These are phyloP conservation scores for Hydractinia echinata DNA, from an alignment of 30 jellyfish, hydroid and myxozoan species.

Conservation along the genomic window DNA sequence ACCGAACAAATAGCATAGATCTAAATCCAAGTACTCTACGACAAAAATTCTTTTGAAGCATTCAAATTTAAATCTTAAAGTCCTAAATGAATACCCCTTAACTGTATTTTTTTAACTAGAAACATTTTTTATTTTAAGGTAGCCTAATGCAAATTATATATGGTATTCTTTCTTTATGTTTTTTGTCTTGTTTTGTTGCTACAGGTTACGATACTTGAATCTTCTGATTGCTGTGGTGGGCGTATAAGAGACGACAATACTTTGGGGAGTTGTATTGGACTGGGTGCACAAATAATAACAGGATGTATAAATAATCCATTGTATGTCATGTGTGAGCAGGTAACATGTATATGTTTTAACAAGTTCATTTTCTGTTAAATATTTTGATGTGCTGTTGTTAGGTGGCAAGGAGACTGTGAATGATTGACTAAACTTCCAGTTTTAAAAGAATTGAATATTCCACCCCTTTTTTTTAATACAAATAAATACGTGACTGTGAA, in stretches of 20 bases:
- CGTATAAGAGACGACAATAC: constrained; percentile 74
- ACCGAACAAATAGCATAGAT: no score
- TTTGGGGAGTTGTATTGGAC: constrained; percentile 63
- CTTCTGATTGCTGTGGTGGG: constrained; percentile 79
- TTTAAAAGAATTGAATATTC: no score
- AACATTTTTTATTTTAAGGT: no score
- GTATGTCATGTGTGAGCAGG: constrained; percentile 72
- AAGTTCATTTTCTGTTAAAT: background rate
- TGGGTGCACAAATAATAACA: constrained; percentile 91
- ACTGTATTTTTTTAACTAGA: no score
- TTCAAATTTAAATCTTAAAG: no score
- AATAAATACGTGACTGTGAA: no score
- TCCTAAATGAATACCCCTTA: no score
- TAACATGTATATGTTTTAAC: constrained; percentile 4
- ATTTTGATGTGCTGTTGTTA: background rate
- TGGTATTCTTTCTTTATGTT: background rate
- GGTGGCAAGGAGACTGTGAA: no score
- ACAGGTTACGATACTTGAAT: constrained; percentile 79
- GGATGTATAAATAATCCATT: constrained; percentile 84
- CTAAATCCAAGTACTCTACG: no score
- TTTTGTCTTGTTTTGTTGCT: background rate
- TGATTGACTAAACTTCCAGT: no score
- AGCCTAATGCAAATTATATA: background rate
- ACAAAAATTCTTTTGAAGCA: no score
- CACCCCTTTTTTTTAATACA: no score